Evolutionary conservation across 2,888 invertebrate species (phyloP).

Genomic region (Melanophora roralis): DNA sequence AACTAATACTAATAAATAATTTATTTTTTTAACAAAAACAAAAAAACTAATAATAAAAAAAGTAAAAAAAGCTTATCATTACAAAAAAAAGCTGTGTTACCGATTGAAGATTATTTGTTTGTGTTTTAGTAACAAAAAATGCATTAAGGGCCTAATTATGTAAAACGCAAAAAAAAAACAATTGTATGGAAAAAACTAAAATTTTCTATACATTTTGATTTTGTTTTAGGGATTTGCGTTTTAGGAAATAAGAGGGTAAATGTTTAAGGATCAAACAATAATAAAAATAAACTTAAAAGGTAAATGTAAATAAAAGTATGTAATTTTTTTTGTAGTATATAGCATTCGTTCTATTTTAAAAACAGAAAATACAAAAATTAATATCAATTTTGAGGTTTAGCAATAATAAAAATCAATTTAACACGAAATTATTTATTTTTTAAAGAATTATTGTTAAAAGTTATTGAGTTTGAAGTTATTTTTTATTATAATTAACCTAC

Average conservation of each 20-base stretch:
- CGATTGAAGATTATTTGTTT: neutral
- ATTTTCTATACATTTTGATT: too few species aligned
- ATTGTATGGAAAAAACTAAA: too few species aligned
- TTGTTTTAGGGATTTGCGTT: too few species aligned
- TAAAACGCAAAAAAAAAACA: too few species aligned
- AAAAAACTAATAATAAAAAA: neutral
- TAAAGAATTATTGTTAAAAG: slow-evolving; percentile 43
- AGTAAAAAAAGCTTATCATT: neutral
- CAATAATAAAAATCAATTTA: slow-evolving; percentile 18
- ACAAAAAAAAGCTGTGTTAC: slow-evolving; percentile 18
- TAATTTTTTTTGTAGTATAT: too few species aligned
- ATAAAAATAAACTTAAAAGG: slow-evolving; percentile 24
- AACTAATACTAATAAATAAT: slow-evolving; percentile 1
- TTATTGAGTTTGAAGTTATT: slow-evolving; percentile 42
- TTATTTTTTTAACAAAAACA: too few species aligned
- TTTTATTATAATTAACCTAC: neutral
- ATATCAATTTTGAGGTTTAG: neutral
- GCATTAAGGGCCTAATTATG: too few species aligned
- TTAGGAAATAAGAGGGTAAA: too few species aligned
- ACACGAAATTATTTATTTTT: slow-evolving; percentile 40
- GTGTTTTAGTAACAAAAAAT: slow-evolving; percentile 26
- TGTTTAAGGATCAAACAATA: too few species aligned
- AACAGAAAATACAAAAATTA: neutral
- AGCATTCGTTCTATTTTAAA: neutral
- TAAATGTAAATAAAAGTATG: slow-evolving; percentile 18